Conservation (phyloP, 30 jellyfish, hydroid and myxozoan genomes). For the Turritopsis dohrnii region DNA sequence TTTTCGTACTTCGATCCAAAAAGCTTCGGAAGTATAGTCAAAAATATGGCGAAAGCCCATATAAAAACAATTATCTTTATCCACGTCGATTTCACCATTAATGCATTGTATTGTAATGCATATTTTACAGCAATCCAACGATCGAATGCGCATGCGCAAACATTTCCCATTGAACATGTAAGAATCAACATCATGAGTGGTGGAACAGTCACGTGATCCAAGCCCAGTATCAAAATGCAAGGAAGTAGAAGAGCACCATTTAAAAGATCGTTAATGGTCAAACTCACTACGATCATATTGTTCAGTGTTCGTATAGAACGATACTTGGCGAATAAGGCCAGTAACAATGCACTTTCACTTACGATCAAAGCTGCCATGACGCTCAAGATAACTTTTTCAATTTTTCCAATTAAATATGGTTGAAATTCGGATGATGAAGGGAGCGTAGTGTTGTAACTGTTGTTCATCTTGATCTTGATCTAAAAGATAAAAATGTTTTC, state of each 20-base stretch:
- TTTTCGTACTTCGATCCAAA: slow-evolving; percentile 5
- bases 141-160: slow-evolving; percentile 14
- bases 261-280: slow-evolving; percentile 1
- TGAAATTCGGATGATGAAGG: neutral
- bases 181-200: slow-evolving; percentile 10
- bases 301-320: neutral
- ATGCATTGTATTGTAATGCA: neutral
- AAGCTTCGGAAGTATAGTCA: neutral
- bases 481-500: no score
- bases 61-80: neutral
- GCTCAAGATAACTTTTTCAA: neutral
- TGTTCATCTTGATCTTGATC: neutral
- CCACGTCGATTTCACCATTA: neutral
- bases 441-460: neutral
- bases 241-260: slow-evolving; percentile 10
- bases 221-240: neutral
- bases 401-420: neutral
- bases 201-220: neutral
- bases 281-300: slow-evolving; percentile 11
- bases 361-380: slow-evolving; percentile 7
- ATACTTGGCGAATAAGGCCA: neutral
- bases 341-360: neutral
- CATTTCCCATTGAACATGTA: neutral
- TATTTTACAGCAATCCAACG: neutral
- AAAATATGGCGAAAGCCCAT: slow-evolving; percentile 1